Evolutionary conservation across 2,113 vertebrate genomes (phyloP).

Genomic region (Morone chrysops): DNA sequence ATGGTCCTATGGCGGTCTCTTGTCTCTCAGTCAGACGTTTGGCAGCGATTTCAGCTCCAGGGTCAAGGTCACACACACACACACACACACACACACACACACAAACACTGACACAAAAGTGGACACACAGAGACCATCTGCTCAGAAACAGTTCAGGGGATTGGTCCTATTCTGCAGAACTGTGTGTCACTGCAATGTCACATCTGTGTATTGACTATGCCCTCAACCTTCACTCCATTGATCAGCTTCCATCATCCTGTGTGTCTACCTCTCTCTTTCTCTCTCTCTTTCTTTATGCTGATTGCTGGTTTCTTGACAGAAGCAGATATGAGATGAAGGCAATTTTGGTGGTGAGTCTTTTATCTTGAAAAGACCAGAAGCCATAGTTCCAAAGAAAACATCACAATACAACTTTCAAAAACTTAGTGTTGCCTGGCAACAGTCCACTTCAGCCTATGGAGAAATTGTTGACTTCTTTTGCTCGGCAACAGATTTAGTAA

Average conservation of each 20-base stretch:
- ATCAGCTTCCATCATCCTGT: slow-evolving; percentile 33
- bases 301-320: slow-evolving; percentile 37
- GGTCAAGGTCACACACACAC: slow-evolving; percentile 66
- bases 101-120: slow-evolving; percentile 36
- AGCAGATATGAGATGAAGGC: slow-evolving; percentile 38
- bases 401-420: slow-evolving; percentile 38
- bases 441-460: slow-evolving; percentile 18
- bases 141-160: slow-evolving; percentile 62
- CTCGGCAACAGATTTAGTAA: slow-evolving; percentile 24
- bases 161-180: slow-evolving; percentile 58
- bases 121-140: slow-evolving; percentile 78
- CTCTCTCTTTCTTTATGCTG: slow-evolving; percentile 4
- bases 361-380: slow-evolving; percentile 44
- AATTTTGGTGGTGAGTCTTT: slow-evolving; percentile 37
- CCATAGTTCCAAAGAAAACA: slow-evolving; percentile 15
- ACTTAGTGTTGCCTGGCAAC: slow-evolving; percentile 67
- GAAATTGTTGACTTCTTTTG: slow-evolving; percentile 19
- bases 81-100: slow-evolving; percentile 28
- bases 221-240: slow-evolving; percentile 39
- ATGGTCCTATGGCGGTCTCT: slow-evolving; percentile 28
- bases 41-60: slow-evolving; percentile 45
- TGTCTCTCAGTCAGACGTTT: slow-evolving; percentile 63
- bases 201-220: slow-evolving; percentile 15
- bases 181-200: slow-evolving; percentile 66
- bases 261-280: slow-evolving; percentile 6